Evolutionary conservation across 1,140 invertebrate species (phyloP), one percentile per base, ranked within the genome.

Genomic region (Tetramorium alpestre): DNA sequence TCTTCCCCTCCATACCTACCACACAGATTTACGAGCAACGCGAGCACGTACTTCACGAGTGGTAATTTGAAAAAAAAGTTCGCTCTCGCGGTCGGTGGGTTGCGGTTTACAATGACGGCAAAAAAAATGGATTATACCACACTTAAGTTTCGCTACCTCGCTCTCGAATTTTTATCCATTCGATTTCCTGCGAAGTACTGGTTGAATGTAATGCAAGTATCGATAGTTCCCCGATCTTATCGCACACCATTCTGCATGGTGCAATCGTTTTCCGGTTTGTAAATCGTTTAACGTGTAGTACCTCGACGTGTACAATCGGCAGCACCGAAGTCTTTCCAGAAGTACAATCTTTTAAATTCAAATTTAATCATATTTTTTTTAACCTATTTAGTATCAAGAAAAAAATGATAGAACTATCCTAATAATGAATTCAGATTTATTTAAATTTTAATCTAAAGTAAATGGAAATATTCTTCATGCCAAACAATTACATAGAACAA

Each of bases 21-120:
- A 6, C 13, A n/a, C 54, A 73, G 54, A 73, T 84, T 84, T 84
- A 84, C 80, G 80, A 62, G 80, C 25, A 49, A 28, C 33, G 44
- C 81, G 84, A 86, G 73, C 85, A 86, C 81, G 73, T 89, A 89
- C 81, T 78, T 88, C 38, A 70, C 54, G 33, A 64, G 47, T 47
- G 22, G 81, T 88, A 89, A 89, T 85, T 89, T 73, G 22, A 44
- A 89, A 85, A 84, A 88, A 60, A n/a, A 82, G 49, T 67, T 77
- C 70, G 60, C 33, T 75, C 69, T 56, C 65, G 47, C 69, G 77
- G 77, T 82, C 28, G 64, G 47, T 41, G 54, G 54, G 22, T 72
- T 77, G 67, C 64, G 64, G 49, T 81, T 69, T 70, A 70, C 78
- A 70, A 70, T 28, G 22, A 5, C 38, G 47, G 13, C 49, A 49